phyloP scores from a whole-genome alignment of 1,140 invertebrate genomes.

The Schlechtendalia chinensis region DNA sequence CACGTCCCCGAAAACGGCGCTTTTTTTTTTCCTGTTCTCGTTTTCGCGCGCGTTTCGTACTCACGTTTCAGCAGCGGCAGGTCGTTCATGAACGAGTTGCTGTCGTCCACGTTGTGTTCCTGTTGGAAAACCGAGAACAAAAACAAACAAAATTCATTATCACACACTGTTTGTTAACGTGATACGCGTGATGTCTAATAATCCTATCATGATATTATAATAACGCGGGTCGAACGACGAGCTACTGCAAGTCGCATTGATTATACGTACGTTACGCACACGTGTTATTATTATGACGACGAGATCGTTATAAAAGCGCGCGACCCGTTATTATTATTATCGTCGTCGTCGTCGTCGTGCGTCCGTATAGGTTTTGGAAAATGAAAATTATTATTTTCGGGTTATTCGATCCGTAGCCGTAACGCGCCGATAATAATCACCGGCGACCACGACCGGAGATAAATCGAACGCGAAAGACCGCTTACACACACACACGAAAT shows the following conservation, averaged over 20 bases:
- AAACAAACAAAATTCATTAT: too few species aligned
- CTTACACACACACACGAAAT: background rate
- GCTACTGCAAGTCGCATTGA: background rate
- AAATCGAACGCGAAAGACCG: conserved; percentile 23
- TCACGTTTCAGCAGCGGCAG: conserved; percentile 85
- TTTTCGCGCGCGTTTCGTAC: too few species aligned
- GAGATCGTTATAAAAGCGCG: too few species aligned
- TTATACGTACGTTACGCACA: background rate
- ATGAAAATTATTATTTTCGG: too few species aligned
- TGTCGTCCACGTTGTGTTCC: conserved; percentile 80
- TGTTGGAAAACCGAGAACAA: conserved; percentile 58
- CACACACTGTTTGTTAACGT: too few species aligned
- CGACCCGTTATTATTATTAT: too few species aligned
- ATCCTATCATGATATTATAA: background rate
- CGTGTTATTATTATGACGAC: background rate
- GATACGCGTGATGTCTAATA: background rate
- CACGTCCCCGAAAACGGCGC: too few species aligned
- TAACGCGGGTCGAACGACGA: background rate
- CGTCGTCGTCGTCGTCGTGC: too few species aligned
- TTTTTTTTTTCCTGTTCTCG: too few species aligned
- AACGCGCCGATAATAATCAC: background rate
- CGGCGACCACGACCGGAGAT: background rate
- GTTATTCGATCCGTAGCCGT: too few species aligned
- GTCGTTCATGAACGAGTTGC: conserved; percentile 80
- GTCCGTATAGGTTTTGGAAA: too few species aligned